A percentile compares a stretch with the other conserved stretches of the same genome.
Conservation (phyloP, 2,888 invertebrate genomes). For the Metalampra italica region DNA sequence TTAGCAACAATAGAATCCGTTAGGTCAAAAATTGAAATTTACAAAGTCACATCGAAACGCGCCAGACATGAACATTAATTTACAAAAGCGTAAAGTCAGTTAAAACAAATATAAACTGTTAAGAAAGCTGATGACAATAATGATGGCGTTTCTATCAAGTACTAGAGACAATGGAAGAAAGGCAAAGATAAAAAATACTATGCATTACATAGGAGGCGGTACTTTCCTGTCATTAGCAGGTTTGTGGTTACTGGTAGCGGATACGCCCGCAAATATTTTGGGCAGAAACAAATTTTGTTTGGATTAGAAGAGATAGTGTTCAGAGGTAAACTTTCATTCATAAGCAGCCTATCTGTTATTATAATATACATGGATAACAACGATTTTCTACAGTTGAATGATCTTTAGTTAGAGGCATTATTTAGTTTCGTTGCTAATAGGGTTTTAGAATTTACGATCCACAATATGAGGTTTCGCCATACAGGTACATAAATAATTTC, state of each 20-base stretch:
- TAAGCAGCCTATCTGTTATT: conserved; percentile 48
- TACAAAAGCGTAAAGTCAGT: background rate
- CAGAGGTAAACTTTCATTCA: conserved; percentile 61
- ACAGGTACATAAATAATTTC: background rate
- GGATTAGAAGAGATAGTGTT: conserved; percentile 43
- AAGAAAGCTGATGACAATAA: conserved; percentile 9
- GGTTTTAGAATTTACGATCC: conserved; percentile 26
- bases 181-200: conserved; percentile 29
- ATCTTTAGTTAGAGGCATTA: conserved; percentile 39
- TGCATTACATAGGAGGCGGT: conserved; percentile 39
- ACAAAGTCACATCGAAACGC: background rate
- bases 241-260: conserved; percentile 51
- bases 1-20: conserved; percentile 39
- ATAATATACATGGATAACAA: conserved; percentile 40
- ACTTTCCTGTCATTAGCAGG: conserved; percentile 67
- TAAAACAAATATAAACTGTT: background rate
- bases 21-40: conserved; percentile 18
- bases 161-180: conserved; percentile 12
- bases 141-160: conserved; percentile 3
- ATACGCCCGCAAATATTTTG: conserved; percentile 44
- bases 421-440: conserved; percentile 36
- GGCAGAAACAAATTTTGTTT: conserved; percentile 50
- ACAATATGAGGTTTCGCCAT: background rate
- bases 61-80: background rate
- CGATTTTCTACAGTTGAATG: conserved; percentile 44